Evolutionary conservation across 1,140 invertebrate species (phyloP), one percentile per base, ranked within the genome.

Genomic region (Drosophila fuyamai): DNA sequence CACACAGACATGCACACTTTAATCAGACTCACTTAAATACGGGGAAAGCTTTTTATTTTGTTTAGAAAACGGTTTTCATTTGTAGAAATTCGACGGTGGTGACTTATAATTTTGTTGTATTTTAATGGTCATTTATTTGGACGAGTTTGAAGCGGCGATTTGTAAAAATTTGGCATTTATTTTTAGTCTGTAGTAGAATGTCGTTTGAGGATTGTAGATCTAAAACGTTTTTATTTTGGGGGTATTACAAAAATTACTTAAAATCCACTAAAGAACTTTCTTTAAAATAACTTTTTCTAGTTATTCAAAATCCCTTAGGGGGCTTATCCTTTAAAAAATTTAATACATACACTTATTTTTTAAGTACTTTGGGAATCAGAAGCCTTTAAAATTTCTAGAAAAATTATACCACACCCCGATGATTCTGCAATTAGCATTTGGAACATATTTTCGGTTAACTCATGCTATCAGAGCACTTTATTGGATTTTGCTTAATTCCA

Each of bases 401-500:
- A 29, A 16, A 35, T 51, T n/a, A n/a, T 27, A 29, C 14, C 12
- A 9, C 6, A 8, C 12, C 46, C 46, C 9, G 12, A 36, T 10
- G 3, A 48, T 47, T 9, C 36, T 23, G 51, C 36, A 54, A 41
- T 53, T 46, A 14, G 35, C 16, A 36, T 35, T 14, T 57, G 47
- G 23, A 23, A 13, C 35, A 53, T 32, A 46, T 41, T 59, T 50
- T 38, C 35, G 58, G 60, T 29, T 23, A 60, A 32, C 63, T 36
- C 41, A 36, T 47, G 35, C 65, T 50, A 7, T 54, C 29, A 23
- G 35, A 54, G 36, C 44, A 72, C 66, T 79, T 72, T 78, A 89
- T 84, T 60, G 85, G 70, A 84, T 81, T 88, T 78, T 16, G 38
- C n/a, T 84, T 75, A 80, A 65, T 83, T 88, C 79, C 83, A 66